phyloP scores from a whole-genome alignment of 2,888 invertebrate species.

The Epinotia nisella region DNA sequence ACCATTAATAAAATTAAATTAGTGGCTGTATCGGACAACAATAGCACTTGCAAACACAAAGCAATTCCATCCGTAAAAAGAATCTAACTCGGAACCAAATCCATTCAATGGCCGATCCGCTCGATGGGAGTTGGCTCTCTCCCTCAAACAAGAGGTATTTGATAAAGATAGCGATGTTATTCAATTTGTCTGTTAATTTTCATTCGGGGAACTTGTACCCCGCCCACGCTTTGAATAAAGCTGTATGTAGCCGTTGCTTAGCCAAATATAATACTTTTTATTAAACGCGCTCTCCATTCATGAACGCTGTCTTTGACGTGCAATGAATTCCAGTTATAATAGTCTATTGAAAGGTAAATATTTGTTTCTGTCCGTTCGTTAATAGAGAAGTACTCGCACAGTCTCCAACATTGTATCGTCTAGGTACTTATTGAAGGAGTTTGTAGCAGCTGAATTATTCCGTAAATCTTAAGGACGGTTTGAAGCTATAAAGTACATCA shows the following conservation, averaged over 20 bases:
- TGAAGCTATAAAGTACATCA: constrained; percentile 34
- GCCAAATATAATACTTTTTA: constrained; percentile 23
- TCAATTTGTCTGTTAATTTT: constrained; percentile 42
- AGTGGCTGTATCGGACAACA: constrained; percentile 66
- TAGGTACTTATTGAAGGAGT: constrained; percentile 6
- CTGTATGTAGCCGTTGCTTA: constrained; percentile 11
- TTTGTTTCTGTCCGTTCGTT: neutral
- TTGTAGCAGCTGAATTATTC: constrained; percentile 25
- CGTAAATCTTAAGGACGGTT: constrained; percentile 15
- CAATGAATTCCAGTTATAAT: neutral
- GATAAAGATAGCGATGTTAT: constrained; percentile 31
- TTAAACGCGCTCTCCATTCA: constrained; percentile 9
- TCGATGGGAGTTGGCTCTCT: constrained; percentile 27
- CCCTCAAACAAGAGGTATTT: constrained; percentile 28
- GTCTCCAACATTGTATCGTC: neutral
- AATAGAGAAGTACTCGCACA: neutral
- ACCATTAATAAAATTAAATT: constrained; percentile 74
- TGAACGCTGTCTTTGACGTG: neutral
- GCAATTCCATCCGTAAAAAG: constrained; percentile 55
- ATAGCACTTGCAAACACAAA: constrained; percentile 61
- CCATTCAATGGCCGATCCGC: constrained; percentile 40
- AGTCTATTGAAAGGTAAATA: neutral
- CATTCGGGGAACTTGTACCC: constrained; percentile 5
- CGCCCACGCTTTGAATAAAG: constrained; percentile 24
- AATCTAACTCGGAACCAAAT: constrained; percentile 50